Conservation (phyloP, 2,113 vertebrate genomes). For the Mobula hypostoma region DNA sequence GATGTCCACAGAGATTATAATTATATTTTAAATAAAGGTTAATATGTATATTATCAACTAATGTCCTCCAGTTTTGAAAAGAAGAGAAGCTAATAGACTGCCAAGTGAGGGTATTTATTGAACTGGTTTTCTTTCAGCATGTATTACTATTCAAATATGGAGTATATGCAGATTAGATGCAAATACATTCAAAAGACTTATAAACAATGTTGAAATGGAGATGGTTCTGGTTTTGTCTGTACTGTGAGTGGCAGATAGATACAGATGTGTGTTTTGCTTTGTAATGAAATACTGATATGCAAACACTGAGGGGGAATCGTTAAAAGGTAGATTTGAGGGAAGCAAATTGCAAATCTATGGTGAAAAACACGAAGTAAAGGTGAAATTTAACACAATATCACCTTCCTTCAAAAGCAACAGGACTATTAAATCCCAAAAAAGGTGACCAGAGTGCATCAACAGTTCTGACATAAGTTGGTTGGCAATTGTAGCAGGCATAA, state of each 20-base stretch:
- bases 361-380: not conserved
- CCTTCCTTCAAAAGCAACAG: not conserved
- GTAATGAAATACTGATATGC: conserved; percentile 13
- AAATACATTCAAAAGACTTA: conserved; percentile 31
- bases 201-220: conserved; percentile 25
- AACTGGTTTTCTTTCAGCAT: not conserved
- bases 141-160: conserved; percentile 14
- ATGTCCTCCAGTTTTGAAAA: not conserved
- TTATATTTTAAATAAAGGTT: not conserved
- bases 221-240: conserved; percentile 24
- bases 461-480: too few species aligned
- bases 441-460: too few species aligned
- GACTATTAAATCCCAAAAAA: too few species aligned
- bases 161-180: conserved; percentile 33
- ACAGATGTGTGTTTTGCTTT: conserved; percentile 28
- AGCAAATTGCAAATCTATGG: conserved; percentile 9
- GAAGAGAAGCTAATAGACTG: not conserved
- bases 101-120: not conserved
- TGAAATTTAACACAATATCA: not conserved
- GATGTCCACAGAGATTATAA: not conserved
- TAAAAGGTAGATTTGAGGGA: not conserved
- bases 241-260: conserved; percentile 4
- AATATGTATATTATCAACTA: not conserved
- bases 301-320: not conserved
- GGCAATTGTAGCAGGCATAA: too few species aligned